phyloP scores from a whole-genome alignment of 1,140 invertebrate species.

The Ceratoteleas bidentatus region DNA sequence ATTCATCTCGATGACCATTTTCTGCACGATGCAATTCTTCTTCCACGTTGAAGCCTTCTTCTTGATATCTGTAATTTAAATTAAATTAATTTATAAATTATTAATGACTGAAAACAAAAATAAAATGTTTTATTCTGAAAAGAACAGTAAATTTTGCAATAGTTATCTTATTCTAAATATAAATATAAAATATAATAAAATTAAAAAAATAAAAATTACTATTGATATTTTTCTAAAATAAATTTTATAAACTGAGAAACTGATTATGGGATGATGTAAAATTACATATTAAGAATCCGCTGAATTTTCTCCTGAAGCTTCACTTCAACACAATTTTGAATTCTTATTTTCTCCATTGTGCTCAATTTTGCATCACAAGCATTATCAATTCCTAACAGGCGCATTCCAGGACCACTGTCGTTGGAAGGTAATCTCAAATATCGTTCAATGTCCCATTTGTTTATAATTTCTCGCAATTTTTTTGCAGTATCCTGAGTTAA shows the following conservation, averaged over 20 bases:
- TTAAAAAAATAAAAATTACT: neutral
- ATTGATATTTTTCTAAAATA: neutral
- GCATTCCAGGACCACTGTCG: constrained; percentile 5
- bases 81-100: too few species aligned
- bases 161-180: too few species aligned
- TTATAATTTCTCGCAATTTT: constrained; percentile 34
- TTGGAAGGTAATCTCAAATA: constrained; percentile 22
- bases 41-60: constrained; percentile 27
- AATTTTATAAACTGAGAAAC: too few species aligned
- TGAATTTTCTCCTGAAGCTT: constrained; percentile 27
- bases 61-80: neutral
- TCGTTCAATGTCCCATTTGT: constrained; percentile 42
- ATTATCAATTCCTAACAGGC: constrained; percentile 46
- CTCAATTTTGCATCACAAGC: constrained; percentile 27
- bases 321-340: constrained; percentile 30
- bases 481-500: constrained; percentile 13
- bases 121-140: too few species aligned
- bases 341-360: constrained; percentile 36
- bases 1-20: constrained; percentile 25
- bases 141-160: too few species aligned
- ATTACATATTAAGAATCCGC: constrained; percentile 34
- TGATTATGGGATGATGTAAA: neutral
- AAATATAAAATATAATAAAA: too few species aligned
- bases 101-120: too few species aligned
- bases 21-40: constrained; percentile 22